These are phyloP conservation scores for Tupaia chinensis DNA, from an alignment of 2,113 vertebrate species.

Conservation along the genomic window DNA sequence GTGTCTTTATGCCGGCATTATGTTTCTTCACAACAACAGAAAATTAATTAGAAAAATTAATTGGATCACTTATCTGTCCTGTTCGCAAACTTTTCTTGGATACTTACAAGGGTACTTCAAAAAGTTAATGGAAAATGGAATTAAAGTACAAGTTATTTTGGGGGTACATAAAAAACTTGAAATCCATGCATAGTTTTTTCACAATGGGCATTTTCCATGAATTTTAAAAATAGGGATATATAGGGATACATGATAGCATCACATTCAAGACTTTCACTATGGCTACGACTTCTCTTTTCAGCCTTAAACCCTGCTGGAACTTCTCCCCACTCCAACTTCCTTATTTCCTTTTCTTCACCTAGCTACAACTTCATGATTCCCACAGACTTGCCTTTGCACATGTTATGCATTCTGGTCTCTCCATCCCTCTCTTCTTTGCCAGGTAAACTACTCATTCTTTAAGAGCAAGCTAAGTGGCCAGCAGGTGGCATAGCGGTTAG, in stretches of 20 bases:
- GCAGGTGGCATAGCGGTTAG: no score
- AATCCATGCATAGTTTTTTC: no score
- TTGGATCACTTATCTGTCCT: conserved; percentile 63
- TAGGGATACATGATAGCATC: not conserved
- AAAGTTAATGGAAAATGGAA: no score
- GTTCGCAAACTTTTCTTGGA: conserved; percentile 49
- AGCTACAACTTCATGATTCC: not conserved
- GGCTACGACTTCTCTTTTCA: not conserved
- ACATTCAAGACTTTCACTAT: not conserved
- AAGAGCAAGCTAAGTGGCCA: not conserved
- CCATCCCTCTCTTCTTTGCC: not conserved
- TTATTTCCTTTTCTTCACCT: not conserved
- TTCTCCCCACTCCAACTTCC: not conserved
- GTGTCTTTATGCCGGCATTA: conserved; percentile 33
- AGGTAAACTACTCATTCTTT: not conserved
- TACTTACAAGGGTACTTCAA: not conserved
- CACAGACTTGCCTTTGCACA: not conserved
- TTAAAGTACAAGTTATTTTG: no score
- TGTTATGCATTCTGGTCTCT: not conserved
- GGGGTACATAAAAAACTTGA: no score
- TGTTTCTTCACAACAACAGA: conserved; percentile 49
- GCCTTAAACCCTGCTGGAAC: not conserved
- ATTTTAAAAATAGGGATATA: not conserved
- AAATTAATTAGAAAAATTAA: conserved; percentile 73
- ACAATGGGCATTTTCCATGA: no score